These are phyloP conservation scores for Nymphalis polychloros DNA, from an alignment of 2,888 invertebrate species.

Conservation along the genomic window DNA sequence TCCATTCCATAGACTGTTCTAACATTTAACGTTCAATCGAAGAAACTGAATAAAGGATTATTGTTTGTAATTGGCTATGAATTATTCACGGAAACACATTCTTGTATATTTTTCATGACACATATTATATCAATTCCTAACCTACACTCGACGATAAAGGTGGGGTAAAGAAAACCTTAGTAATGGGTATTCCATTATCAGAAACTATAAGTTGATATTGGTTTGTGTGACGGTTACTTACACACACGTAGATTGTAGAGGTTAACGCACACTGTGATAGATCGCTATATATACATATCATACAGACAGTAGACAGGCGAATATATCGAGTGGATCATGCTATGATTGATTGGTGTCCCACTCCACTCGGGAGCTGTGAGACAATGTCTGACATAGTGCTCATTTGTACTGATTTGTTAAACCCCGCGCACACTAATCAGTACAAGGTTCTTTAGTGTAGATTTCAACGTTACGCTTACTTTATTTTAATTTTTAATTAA, in stretches of 20 bases:
- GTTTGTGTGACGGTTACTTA: neutral
- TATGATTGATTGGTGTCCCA: constrained; percentile 46
- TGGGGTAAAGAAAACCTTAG: constrained; percentile 10
- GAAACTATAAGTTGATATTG: constrained; percentile 10
- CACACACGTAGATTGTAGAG: neutral
- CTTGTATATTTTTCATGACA: neutral
- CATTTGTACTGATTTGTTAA: constrained; percentile 65
- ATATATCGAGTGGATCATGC: constrained; percentile 16
- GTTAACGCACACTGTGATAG: neutral
- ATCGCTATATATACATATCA: constrained; percentile 1
- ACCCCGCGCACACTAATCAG: neutral
- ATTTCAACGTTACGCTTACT: no score
- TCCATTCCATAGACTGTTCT: no score
- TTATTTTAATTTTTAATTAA: no score
- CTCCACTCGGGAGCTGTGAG: constrained; percentile 21
- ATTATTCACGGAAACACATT: neutral
- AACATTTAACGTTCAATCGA: no score
- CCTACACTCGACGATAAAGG: neutral
- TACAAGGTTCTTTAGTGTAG: neutral
- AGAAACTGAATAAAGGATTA: no score
- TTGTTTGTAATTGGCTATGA: neutral
- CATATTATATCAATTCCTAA: neutral
- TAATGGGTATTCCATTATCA: constrained; percentile 15
- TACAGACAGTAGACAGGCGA: neutral
- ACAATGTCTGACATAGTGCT: constrained; percentile 55